Base-by-base conservation (phyloP, 2,113 vertebrate species). In the Stigmatopora nigra region DNA sequence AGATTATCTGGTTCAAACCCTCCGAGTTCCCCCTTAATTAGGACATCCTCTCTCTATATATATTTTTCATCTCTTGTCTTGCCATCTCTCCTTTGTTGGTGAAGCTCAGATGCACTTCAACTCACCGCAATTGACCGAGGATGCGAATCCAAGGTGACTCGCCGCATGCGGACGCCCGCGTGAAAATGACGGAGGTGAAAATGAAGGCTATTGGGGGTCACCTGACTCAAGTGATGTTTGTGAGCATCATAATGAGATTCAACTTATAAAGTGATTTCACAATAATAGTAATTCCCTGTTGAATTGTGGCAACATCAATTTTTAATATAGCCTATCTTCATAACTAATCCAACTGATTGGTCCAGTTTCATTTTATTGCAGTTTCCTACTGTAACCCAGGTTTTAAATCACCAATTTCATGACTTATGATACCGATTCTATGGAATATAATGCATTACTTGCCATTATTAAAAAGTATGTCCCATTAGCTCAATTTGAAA, bases 1-100 rank as follows among this genome's bases (percentile, higher is more conserved):
- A 87, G 83, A 84, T 84, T 88, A 90, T 90, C 88, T 89, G 85
- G 87, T 88, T 86, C 88, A 89, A 83, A 87, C 88, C 88, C 88
- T 88, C 84, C 67, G 84, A 88, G 88, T 87, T 86, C 81, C 76
- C 58, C 79, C 76, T 85, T 90, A 91, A 91, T 90, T 90, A 88
- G 89, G 90, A 86, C 90, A 90, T 87, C 80, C 82, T 87, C 79
- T 65, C 61, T 70, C 80, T 78, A 77, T 63, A 56, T 56, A 16
- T 55, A 15, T 56, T 56, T 31, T 56, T 31, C 2, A 1, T 31
- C 13, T 35, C 25, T 70, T 79, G 77, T 15, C 58, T 38, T n/a
- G 52, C 52, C 20, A 22, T 11, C 38, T 79, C 72, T 65, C 74
- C 65, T 79, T 77, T 85, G 82, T 84, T 78, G 77, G 73, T 72